Base-by-base conservation (phyloP, 1,140 invertebrate species). In the Pygmarrhopalites habei region DNA sequence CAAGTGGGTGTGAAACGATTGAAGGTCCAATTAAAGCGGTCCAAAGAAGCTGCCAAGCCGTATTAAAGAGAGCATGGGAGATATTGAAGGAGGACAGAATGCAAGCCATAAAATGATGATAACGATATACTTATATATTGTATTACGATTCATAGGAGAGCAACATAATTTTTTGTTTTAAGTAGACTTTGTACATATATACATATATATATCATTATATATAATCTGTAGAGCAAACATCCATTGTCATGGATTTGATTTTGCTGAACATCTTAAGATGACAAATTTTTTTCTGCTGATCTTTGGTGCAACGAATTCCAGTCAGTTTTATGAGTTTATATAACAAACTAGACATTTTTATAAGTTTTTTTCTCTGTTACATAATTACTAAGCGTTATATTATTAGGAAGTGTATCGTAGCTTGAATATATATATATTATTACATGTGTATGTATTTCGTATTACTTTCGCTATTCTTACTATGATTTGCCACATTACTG, bases 1-100 rank as follows among this genome's bases (percentile, higher is more conserved):
- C 93, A 95, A 80, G 92, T 97, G 77, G 93, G 93, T 74, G 94
- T 90, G 76, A 98, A 97, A 79, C 85, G 93, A 75, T 85, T 97
- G 68, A 97, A 97, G 29, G 94, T 98, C 76, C 93, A 97, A 80
- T 83, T 96, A 74, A 98, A 98, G 82, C 85, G 92, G 78, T 89
- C 90, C 71, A 96, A 95, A 83, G 92, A 94, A 77, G 79, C 73
- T 64, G 72, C 71, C 72, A 77, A 77, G 70, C 77, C 77, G 39
- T 78, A 78, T 65, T 78, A 30, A 53, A 53, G 19, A n/a, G 72
- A 72, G 10, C 29, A 52, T 32, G 29, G n/a, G 26, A 60, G 46
- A 51, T 7, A 10, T 28, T 25, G 19, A 17, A 28, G 51, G 12
- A n/a, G n/a, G n/a, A n/a, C 51, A 26, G 4, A 26, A 17, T 14